phyloP scores from a whole-genome alignment of 2,113 vertebrate species.

The Paramisgurnus dabryanus region DNA sequence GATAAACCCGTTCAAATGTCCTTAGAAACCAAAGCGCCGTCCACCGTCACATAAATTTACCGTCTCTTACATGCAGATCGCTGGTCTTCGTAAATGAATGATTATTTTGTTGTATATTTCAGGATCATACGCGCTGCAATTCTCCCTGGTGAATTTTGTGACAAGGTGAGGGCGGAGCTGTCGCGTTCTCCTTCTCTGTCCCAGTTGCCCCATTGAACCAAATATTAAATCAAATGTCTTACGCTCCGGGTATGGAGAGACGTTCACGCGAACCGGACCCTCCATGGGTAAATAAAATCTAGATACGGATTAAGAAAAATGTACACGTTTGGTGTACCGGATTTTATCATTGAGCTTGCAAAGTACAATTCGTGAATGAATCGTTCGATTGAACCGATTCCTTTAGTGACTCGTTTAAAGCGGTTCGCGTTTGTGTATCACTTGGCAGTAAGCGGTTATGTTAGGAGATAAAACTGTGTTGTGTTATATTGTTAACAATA shows the following conservation, averaged over 20 bases:
- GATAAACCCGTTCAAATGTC: not conserved
- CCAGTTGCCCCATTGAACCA: too few relatives aligned
- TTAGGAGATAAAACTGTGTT: too few relatives aligned
- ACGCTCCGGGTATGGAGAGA: not conserved
- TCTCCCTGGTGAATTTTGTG: not conserved
- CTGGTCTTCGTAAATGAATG: not conserved
- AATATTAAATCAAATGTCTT: not conserved
- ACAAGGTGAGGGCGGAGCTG: slow-evolving; percentile 26
- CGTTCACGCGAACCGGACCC: not conserved
- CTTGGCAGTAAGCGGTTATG: too few relatives aligned
- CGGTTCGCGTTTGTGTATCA: not conserved
- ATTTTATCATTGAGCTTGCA: not conserved
- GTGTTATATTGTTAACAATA: too few relatives aligned
- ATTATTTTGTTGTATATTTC: not conserved
- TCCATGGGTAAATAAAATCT: not conserved
- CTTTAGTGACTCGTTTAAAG: not conserved
- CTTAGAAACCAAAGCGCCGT: not conserved
- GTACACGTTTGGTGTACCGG: not conserved
- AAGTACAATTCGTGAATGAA: not conserved
- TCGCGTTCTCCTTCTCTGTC: not conserved
- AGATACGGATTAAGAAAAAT: not conserved
- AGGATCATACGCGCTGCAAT: slow-evolving; percentile 9
- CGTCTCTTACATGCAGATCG: not conserved
- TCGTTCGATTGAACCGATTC: not conserved
- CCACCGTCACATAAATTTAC: not conserved